Percentiles rank a stretch among this genome's conserved stretches.
These are phyloP conservation scores for Nylanderia fulva DNA, from an alignment of 1,140 invertebrate species.

Conservation along the genomic window DNA sequence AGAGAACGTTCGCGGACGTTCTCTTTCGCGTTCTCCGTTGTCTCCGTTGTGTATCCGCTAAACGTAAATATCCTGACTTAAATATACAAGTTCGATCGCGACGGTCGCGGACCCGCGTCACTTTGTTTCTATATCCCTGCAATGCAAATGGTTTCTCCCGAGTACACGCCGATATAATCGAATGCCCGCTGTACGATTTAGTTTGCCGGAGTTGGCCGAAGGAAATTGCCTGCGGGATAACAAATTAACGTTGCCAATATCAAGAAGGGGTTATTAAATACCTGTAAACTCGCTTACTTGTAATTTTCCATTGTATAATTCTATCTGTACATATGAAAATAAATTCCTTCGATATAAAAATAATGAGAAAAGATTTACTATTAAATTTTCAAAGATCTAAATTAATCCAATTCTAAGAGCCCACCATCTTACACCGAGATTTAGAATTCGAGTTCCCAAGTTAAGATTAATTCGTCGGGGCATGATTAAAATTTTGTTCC, in stretches of 20 bases:
- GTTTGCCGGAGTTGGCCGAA: constrained; percentile 8
- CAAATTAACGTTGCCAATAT: constrained; percentile 18
- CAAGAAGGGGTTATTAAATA: not conserved
- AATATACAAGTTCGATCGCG: constrained; percentile 25
- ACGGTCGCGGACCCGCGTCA: not conserved
- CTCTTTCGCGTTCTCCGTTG: constrained; percentile 31
- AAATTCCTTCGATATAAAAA: not conserved
- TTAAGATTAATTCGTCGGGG: too few relatives aligned
- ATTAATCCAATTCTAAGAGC: not conserved
- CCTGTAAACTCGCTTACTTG: not conserved
- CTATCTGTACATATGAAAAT: not conserved
- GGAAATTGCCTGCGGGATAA: constrained; percentile 42
- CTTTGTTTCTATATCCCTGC: constrained; percentile 39
- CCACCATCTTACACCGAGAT: not conserved
- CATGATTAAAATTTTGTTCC: too few relatives aligned
- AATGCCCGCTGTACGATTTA: constrained; percentile 30
- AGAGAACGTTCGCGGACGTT: constrained; percentile 15
- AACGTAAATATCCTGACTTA: constrained; percentile 52
- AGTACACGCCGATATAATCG: constrained; percentile 40
- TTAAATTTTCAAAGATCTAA: not conserved
- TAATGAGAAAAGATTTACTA: not conserved
- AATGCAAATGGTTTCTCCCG: constrained; percentile 37
- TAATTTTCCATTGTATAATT: not conserved
- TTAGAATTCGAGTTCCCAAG: not conserved
- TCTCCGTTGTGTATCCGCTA: not conserved